phyloP scores from a whole-genome alignment of 2,888 invertebrate genomes.

The Ernsta delagoae region DNA sequence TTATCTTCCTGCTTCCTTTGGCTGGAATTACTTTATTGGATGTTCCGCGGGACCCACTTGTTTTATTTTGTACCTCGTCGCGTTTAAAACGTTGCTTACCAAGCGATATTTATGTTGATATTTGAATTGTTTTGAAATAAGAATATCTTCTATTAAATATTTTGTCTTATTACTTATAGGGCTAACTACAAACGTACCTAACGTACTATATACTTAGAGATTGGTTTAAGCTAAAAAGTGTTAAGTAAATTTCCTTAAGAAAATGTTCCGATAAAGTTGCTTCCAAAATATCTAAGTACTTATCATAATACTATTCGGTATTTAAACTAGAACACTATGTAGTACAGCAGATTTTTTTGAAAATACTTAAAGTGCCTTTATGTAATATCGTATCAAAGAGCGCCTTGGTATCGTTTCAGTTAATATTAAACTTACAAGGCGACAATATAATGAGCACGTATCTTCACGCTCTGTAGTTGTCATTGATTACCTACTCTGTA shows the following conservation, averaged over 20 bases:
- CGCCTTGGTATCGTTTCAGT: slow-evolving; percentile 23
- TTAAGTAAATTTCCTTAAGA: too few relatives aligned
- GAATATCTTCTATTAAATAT: background rate
- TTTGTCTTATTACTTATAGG: too few relatives aligned
- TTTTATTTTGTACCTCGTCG: slow-evolving; percentile 47
- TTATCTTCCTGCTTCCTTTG: slow-evolving; percentile 82
- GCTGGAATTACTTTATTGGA: slow-evolving; percentile 79
- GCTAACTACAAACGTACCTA: too few relatives aligned
- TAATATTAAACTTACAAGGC: slow-evolving; percentile 38
- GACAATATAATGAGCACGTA: slow-evolving; percentile 45
- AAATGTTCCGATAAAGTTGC: too few relatives aligned
- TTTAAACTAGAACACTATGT: slow-evolving; percentile 56
- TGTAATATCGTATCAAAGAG: slow-evolving; percentile 11
- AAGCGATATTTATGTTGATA: slow-evolving; percentile 25
- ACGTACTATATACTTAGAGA: too few relatives aligned
- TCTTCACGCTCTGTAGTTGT: slow-evolving; percentile 41
- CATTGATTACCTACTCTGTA: slow-evolving; percentile 46
- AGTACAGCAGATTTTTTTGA: slow-evolving; percentile 48
- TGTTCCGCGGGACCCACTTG: slow-evolving; percentile 59
- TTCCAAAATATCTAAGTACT: too few relatives aligned
- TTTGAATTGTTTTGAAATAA: slow-evolving; percentile 17
- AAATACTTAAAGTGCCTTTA: too few relatives aligned
- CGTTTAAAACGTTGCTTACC: slow-evolving; percentile 43
- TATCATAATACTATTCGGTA: too few relatives aligned
- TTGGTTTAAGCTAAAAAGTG: too few relatives aligned